Conservation (phyloP, 2,888 invertebrate genomes). For the Andrena fulva region DNA sequence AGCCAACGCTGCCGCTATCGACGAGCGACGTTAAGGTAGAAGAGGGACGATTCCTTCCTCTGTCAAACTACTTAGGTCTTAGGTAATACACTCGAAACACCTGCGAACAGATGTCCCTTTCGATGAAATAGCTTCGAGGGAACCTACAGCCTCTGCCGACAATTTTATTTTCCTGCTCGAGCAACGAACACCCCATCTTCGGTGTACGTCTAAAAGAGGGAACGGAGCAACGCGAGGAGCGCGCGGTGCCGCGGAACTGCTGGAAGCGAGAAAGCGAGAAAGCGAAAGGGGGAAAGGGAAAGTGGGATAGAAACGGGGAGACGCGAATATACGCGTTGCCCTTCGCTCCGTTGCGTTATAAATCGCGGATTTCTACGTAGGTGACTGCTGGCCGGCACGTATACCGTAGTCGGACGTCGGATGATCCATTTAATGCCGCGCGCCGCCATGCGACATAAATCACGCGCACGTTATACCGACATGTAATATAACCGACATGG, state of each 20-base stretch:
- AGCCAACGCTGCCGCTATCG: not conserved
- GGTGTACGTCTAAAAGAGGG: not conserved
- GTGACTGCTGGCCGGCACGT: constrained; percentile 70
- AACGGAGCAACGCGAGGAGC: not conserved
- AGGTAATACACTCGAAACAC: not conserved
- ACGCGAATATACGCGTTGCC: constrained; percentile 63
- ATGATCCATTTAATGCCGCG: constrained; percentile 77
- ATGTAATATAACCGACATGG: constrained; percentile 76
- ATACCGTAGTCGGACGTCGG: constrained; percentile 71
- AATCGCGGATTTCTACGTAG: constrained; percentile 77
- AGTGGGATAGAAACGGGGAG: constrained; percentile 48
- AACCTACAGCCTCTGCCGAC: not conserved
- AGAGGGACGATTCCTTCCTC: not conserved
- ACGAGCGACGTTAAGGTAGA: not conserved
- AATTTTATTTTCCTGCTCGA: not conserved
- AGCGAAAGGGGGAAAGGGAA: constrained; percentile 50
- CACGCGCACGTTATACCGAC: constrained; percentile 75
- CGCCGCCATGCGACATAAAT: constrained; percentile 74
- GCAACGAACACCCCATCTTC: not conserved
- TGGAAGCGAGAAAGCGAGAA: constrained; percentile 39
- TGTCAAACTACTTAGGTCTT: not conserved
- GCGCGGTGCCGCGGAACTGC: constrained; percentile 30
- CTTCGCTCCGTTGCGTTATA: constrained; percentile 72
- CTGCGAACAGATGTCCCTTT: constrained; percentile 6
- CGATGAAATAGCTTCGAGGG: constrained; percentile 1